Evolutionary conservation across 2,113 vertebrate genomes (phyloP).

Genomic region (Choloepus hoffmanni): DNA sequence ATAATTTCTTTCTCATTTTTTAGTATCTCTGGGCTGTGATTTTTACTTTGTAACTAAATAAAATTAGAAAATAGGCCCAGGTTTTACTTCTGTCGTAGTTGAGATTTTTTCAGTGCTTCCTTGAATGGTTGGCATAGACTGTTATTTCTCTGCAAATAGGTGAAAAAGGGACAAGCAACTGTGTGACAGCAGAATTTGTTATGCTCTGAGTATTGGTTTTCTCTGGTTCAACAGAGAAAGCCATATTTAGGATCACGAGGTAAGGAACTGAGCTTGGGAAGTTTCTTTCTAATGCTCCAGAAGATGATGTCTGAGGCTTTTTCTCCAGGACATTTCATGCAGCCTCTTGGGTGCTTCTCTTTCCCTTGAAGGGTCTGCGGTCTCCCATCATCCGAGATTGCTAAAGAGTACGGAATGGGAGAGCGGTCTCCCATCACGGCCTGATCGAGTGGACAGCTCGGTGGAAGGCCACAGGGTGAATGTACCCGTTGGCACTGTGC

Average conservation of each 20-base stretch:
- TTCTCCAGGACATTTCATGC: not conserved
- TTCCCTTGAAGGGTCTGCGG: not conserved
- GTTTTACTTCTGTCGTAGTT: conserved; percentile 20
- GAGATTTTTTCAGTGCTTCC: not conserved
- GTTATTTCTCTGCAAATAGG: not conserved
- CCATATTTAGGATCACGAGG: not conserved
- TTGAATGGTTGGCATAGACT: not conserved
- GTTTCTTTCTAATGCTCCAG: not conserved
- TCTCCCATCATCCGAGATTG: not conserved
- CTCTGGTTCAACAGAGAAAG: not conserved
- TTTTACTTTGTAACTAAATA: not conserved
- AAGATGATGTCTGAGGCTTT: not conserved
- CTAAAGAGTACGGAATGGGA: not conserved
- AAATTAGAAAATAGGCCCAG: not conserved
- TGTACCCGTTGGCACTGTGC: not conserved
- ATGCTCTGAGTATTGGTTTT: not conserved
- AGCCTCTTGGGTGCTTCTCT: not conserved
- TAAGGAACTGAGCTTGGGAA: not conserved
- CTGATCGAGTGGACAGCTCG: not conserved
- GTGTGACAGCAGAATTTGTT: not conserved
- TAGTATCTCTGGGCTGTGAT: not conserved
- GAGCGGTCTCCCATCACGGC: not conserved
- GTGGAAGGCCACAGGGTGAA: not conserved
- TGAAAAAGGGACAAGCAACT: conserved; percentile 4
- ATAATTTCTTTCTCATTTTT: not conserved